Evolutionary conservation across 1,140 invertebrate species (phyloP).

Genomic region (Babylonia areolata): DNA sequence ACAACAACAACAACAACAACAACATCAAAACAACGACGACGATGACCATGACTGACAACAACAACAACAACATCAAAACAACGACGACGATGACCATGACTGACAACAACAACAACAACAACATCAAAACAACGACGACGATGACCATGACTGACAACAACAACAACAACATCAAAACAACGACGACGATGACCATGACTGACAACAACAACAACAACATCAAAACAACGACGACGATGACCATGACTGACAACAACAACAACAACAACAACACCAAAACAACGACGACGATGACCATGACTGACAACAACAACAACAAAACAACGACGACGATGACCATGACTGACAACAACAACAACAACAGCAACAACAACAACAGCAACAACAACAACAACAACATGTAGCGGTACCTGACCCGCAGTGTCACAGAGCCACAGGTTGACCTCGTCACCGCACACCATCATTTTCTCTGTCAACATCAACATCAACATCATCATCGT

Average conservation of each 20-base stretch:
- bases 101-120: not conserved
- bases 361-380: not conserved
- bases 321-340: not conserved
- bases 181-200: not conserved
- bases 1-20: not conserved
- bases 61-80: not conserved
- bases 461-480: constrained; percentile 48
- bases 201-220: not conserved
- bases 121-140: not conserved
- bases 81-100: not conserved
- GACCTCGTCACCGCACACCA: constrained; percentile 33
- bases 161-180: not conserved
- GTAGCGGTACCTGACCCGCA: constrained; percentile 47
- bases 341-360: no score
- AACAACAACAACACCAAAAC: not conserved
- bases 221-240: no score
- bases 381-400: not conserved
- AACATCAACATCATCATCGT: not conserved
- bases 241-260: not conserved
- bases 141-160: not conserved
- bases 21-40: not conserved
- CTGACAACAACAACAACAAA: not conserved
- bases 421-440: constrained; percentile 50
- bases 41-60: not conserved
- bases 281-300: not conserved